phyloP scores from a whole-genome alignment of 2,797 vertebrate species.

The Periophthalmus magnuspinnatus region DNA sequence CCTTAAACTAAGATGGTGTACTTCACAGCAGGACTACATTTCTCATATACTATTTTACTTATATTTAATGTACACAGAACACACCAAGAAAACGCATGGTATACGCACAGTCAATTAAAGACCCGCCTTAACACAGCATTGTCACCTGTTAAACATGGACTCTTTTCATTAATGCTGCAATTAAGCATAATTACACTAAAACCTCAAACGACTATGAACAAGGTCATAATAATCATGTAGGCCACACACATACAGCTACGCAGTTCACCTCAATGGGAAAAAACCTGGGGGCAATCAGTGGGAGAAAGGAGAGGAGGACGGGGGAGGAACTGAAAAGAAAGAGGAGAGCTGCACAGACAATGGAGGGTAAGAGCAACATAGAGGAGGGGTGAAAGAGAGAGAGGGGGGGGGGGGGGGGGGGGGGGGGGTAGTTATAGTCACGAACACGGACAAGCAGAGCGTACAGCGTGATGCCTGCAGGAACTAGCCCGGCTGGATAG shows the following conservation, averaged over 20 bases:
- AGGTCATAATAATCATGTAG: conserved; percentile 68
- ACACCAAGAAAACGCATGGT: neutral
- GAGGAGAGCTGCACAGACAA: conserved; percentile 47
- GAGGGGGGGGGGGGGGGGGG: conserved; percentile 11
- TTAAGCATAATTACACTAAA: conserved; percentile 58
- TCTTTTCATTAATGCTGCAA: conserved; percentile 38
- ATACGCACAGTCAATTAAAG: neutral
- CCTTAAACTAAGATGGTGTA: too few species aligned
- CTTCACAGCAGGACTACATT: too few species aligned
- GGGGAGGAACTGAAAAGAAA: conserved; percentile 57
- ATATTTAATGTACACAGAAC: neutral
- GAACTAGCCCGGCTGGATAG: conserved; percentile 50
- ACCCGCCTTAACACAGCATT: conserved; percentile 20
- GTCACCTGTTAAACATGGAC: conserved; percentile 39
- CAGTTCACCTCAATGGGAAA: conserved; percentile 63
- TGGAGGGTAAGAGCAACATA: conserved; percentile 40
- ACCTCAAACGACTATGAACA: conserved; percentile 57
- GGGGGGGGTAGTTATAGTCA: conserved; percentile 42
- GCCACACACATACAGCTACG: conserved; percentile 43
- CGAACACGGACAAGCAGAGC: conserved; percentile 63
- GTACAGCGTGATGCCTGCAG: conserved; percentile 59
- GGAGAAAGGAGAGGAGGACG: conserved; percentile 51
- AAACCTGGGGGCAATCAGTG: conserved; percentile 62
- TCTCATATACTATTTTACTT: too few species aligned
- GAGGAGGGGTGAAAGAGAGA: too few species aligned